A percentile compares a stretch with the other conserved stretches of the same genome.
phyloP scores from a whole-genome alignment of 2,888 invertebrate species.

The Leptinotarsa peninsularis region DNA sequence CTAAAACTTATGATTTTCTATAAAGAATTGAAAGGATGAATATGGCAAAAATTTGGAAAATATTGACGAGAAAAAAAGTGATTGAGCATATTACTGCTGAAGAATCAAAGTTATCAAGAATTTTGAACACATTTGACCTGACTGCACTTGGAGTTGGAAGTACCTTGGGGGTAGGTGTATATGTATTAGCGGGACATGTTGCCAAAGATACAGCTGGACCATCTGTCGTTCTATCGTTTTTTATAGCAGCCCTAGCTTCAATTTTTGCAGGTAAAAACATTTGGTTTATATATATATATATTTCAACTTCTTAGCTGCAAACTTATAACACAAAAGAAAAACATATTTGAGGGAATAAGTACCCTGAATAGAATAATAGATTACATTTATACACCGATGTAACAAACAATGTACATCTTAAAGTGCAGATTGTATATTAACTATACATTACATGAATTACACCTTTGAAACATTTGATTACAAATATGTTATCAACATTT shows the following conservation, averaged over 20 bases:
- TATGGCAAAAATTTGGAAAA: slow-evolving; percentile 58
- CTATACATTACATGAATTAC: no score
- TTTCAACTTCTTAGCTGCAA: no score
- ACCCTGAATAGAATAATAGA: no score
- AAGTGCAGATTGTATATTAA: no score
- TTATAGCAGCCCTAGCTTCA: slow-evolving; percentile 89
- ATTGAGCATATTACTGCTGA: slow-evolving; percentile 59
- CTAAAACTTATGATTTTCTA: neutral
- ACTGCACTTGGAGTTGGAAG: slow-evolving; percentile 86
- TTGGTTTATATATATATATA: neutral
- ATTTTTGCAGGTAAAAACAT: slow-evolving; percentile 81
- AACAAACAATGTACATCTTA: no score
- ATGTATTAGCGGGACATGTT: slow-evolving; percentile 87
- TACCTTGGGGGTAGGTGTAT: slow-evolving; percentile 90
- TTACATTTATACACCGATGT: no score
- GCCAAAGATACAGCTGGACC: slow-evolving; percentile 86
- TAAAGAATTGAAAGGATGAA: slow-evolving; percentile 11
- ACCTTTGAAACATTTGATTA: no score
- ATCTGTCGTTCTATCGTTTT: slow-evolving; percentile 85
- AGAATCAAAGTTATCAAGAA: slow-evolving; percentile 72
- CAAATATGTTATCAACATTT: no score
- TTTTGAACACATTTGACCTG: slow-evolving; percentile 83
- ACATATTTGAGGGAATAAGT: no score
- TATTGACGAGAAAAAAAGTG: slow-evolving; percentile 61
- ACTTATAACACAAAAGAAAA: no score